Evolutionary conservation across 2,113 vertebrate genomes (phyloP), one percentile per base, ranked within the genome.

Genomic region (Bujurquina vittata): DNA sequence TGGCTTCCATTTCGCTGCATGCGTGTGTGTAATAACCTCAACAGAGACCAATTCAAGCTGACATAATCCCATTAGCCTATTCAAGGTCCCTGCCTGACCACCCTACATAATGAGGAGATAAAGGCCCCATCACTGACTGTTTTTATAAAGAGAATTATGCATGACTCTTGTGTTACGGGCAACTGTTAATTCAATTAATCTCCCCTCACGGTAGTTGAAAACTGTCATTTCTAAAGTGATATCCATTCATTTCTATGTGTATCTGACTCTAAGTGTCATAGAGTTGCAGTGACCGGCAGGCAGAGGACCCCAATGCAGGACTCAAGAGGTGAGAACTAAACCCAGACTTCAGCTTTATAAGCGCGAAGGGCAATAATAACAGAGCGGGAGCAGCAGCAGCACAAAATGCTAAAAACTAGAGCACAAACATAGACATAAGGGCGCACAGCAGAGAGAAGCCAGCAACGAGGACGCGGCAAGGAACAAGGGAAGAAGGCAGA

Each of bases 11-110:
- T 86, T 84, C 58, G 46, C 46, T 52, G 65, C 55, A 43, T 79
- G 43, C 22, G 58, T 33, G 26, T 80, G 74, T 59, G 59, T 26
- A 83, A 84, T 63, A 75, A 77, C 33, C 35, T 54, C 8, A 40
- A 63, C 9, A 65, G 77, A 87, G 81, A 61, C 62, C n/a, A 5
- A 84, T 82, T 89, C 80, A 89, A 78, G 91, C 10, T 82, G 81
- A 86, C 79, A 87, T 87, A 87, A 92, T 93, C 89, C 77, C 78
- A 91, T 93, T 88, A 91, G 79, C 63, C 62, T 55, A 60, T 75
- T 89, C 62, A 75, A 81, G 81, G 86, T 90, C 84, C 52, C 76
- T 65, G 72, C 85, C 69, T 10, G 83, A 87, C 83, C 84, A 84
- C 40, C 82, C 77, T 22, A 77, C 55, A 87, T 84, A 89, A 79